phyloP scores from a whole-genome alignment of 2,888 invertebrate species.

The Notocelia uddmanniana region DNA sequence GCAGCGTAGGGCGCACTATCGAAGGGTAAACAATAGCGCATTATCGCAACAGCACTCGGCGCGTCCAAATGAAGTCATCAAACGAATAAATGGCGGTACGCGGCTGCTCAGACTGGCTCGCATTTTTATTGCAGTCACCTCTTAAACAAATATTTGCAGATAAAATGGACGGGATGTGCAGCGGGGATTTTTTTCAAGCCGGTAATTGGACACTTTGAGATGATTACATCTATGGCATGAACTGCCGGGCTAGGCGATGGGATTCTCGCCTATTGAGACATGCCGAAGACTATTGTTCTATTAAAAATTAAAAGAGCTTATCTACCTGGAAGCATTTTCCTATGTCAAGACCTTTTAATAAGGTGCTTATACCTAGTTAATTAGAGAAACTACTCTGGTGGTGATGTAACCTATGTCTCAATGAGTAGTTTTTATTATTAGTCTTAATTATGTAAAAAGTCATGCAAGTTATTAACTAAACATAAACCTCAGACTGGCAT shows the following conservation, averaged over 20 bases:
- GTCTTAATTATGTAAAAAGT: too few species aligned
- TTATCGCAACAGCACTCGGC: constrained; percentile 82
- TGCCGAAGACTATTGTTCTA: constrained; percentile 16
- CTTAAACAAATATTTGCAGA: constrained; percentile 79
- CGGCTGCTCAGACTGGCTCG: constrained; percentile 77
- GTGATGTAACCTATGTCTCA: too few species aligned
- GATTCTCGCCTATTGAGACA: constrained; percentile 16
- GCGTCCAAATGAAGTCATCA: constrained; percentile 85
- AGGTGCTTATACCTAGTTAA: not conserved
- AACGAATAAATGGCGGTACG: constrained; percentile 83
- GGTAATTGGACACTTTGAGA: constrained; percentile 58
- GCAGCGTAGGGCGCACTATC: constrained; percentile 83
- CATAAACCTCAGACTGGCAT: too few species aligned
- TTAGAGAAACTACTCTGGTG: too few species aligned
- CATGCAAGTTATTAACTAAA: too few species aligned
- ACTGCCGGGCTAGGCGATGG: constrained; percentile 28
- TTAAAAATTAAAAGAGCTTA: constrained; percentile 11
- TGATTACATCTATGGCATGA: constrained; percentile 38
- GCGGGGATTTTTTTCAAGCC: constrained; percentile 58
- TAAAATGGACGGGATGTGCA: constrained; percentile 62
- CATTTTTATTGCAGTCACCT: constrained; percentile 82
- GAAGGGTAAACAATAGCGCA: constrained; percentile 86
- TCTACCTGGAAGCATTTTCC: not conserved
- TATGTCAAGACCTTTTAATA: not conserved
- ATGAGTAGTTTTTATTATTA: too few species aligned